phyloP scores from a whole-genome alignment of 2,113 vertebrate species.

The Holacanthus passer region DNA sequence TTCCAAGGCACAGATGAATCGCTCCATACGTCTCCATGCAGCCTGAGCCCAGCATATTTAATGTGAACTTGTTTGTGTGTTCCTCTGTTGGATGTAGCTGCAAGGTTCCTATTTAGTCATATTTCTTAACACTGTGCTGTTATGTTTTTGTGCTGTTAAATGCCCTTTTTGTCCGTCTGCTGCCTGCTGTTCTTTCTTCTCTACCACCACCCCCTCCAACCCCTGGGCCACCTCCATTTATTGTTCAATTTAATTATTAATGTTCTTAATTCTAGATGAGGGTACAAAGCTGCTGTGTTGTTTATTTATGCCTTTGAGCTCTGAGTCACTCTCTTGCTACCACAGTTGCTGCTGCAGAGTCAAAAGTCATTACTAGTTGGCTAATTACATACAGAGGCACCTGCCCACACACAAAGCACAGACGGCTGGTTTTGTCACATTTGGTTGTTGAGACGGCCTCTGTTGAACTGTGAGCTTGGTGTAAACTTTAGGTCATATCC shows the following conservation, averaged over 20 bases:
- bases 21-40: not conserved
- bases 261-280: constrained; percentile 69
- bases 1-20: constrained; percentile 19
- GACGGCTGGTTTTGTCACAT: constrained; percentile 47
- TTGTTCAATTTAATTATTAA: constrained; percentile 75
- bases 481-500: constrained; percentile 28
- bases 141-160: constrained; percentile 23
- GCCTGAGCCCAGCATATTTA: constrained; percentile 12
- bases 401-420: constrained; percentile 65
- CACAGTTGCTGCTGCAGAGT: constrained; percentile 47
- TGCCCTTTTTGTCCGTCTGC: constrained; percentile 52
- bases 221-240: constrained; percentile 50
- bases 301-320: constrained; percentile 67
- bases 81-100: constrained; percentile 32
- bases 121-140: not conserved
- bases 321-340: constrained; percentile 34
- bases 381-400: constrained; percentile 66
- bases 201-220: not conserved
- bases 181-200: constrained; percentile 30
- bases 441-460: constrained; percentile 24
- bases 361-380: constrained; percentile 66
- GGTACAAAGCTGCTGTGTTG: constrained; percentile 57
- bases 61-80: constrained; percentile 32
- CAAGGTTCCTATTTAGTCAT: constrained; percentile 14
- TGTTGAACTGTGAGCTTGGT: constrained; percentile 11